These are phyloP conservation scores for Atherinomorus stipes DNA, from an alignment of 2,113 vertebrate genomes.

Conservation along the genomic window DNA sequence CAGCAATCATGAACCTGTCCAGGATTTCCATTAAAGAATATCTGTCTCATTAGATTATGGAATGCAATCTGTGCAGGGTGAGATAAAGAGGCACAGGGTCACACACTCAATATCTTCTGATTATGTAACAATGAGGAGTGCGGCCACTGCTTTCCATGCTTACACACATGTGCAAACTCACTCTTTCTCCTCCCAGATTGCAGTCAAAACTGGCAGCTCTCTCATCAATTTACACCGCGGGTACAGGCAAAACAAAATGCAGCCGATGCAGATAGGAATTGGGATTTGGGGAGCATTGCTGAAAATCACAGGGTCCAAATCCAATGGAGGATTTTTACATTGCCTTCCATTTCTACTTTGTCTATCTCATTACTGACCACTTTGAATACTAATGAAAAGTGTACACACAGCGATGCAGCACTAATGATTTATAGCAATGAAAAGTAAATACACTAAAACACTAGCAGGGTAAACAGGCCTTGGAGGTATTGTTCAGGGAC, in stretches of 20 bases:
- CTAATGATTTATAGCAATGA: slow-evolving; percentile 49
- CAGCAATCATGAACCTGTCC: slow-evolving; percentile 61
- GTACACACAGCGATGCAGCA: slow-evolving; percentile 16
- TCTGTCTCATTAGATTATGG: slow-evolving; percentile 78
- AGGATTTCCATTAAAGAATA: slow-evolving; percentile 76
- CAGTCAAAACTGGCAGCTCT: slow-evolving; percentile 48
- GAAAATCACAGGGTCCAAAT: slow-evolving; percentile 51
- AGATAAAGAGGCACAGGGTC: slow-evolving; percentile 73
- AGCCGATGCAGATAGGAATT: slow-evolving; percentile 23
- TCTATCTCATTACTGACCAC: slow-evolving; percentile 41
- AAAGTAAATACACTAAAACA: slow-evolving; percentile 52
- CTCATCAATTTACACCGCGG: slow-evolving; percentile 51
- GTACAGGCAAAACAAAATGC: slow-evolving; percentile 35
- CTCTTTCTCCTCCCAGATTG: slow-evolving; percentile 36
- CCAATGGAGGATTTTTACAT: slow-evolving; percentile 25
- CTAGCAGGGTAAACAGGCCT: slow-evolving; percentile 32
- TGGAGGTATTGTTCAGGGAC: slow-evolving; percentile 32
- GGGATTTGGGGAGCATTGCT: slow-evolving; percentile 32
- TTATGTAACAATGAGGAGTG: slow-evolving; percentile 65
- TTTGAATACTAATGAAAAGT: slow-evolving; percentile 56
- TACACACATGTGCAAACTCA: slow-evolving; percentile 2
- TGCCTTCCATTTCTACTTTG: slow-evolving; percentile 31
- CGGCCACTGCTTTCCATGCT: slow-evolving; percentile 14
- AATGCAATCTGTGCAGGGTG: slow-evolving; percentile 71
- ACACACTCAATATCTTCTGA: slow-evolving; percentile 74